phyloP scores from a whole-genome alignment of 2,113 vertebrate species.

The Ceuthmochares aereus region DNA sequence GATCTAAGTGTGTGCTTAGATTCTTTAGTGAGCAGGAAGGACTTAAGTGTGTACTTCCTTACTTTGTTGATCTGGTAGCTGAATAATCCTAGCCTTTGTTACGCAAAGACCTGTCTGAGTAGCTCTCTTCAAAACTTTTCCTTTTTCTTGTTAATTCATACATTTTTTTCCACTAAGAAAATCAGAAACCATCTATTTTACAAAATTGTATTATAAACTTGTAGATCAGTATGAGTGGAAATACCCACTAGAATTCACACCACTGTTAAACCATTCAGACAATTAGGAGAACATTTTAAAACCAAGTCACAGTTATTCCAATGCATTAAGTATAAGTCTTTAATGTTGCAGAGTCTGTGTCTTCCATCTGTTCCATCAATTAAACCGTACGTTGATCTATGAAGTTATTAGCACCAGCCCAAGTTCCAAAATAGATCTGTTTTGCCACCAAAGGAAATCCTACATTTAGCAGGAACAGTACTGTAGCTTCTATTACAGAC shows the following conservation, averaged over 20 bases:
- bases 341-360: conserved; percentile 60
- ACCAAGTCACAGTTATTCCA: conserved; percentile 58
- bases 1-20: not conserved
- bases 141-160: not conserved
- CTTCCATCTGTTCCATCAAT: conserved; percentile 74
- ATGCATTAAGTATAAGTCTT: conserved; percentile 68
- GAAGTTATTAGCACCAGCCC: conserved; percentile 67
- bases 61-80: not conserved
- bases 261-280: conserved; percentile 12
- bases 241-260: not conserved
- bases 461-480: not conserved
- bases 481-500: not conserved
- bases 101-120: not conserved
- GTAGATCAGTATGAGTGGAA: not conserved
- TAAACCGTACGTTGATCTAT: conserved; percentile 67
- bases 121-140: not conserved
- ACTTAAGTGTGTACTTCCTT: not conserved
- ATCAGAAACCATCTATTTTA: not conserved
- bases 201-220: not conserved
- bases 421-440: conserved; percentile 50
- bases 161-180: not conserved
- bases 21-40: not conserved
- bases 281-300: conserved; percentile 52
- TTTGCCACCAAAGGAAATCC: conserved; percentile 37
- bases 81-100: not conserved